Base-by-base conservation (phyloP, 1,140 invertebrate species). In the Chironomus striatipennis region DNA sequence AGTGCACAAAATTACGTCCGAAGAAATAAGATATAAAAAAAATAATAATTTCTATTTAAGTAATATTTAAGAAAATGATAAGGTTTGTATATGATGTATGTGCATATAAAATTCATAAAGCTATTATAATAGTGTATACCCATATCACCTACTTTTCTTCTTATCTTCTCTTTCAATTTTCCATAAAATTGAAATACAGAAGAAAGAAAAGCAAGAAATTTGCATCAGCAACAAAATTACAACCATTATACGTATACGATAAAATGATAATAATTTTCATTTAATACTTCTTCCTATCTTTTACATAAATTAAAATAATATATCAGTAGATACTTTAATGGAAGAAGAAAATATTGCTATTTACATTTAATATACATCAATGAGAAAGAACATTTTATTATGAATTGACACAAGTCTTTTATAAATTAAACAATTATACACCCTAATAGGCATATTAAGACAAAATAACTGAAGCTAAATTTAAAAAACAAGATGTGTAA, bases 191-290 rank as follows among this genome's bases (percentile, higher is more conserved):
- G 24, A 34, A 34, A 57, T 15, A n/a, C n/a, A 57, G 12, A n/a
- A 57, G 47, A 57, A 47, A 47, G 43, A 8, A 43, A 47, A 47
- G 43, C 8, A 34, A 2, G 24, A 15, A 57, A 57, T 57, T 57
- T 57, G 12, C 47, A 57, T 57, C n/a, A 57, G 47, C 47, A 57
- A 57, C 47, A 57, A n/a, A 12, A 57, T 15, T 34, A 2, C n/a
- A 70, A 21, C 65, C 17, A 70, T 20, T 70, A 70, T 70, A 70
- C 65, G 65, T 70, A 70, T 70, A 70, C 65, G 65, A 21, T 70
- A 20, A 57, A 70, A 70, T 70, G 65, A 70, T 70, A 70, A 70
- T 70, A 70, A 70, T 70, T 70, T 70, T 70, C 20, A 21, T 21
- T 18, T 70, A 18, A 70, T 20, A 20, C 18, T 21, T 20, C 18